Conservation (phyloP, 2,797 vertebrate species). For the Paguma larvata region DNA sequence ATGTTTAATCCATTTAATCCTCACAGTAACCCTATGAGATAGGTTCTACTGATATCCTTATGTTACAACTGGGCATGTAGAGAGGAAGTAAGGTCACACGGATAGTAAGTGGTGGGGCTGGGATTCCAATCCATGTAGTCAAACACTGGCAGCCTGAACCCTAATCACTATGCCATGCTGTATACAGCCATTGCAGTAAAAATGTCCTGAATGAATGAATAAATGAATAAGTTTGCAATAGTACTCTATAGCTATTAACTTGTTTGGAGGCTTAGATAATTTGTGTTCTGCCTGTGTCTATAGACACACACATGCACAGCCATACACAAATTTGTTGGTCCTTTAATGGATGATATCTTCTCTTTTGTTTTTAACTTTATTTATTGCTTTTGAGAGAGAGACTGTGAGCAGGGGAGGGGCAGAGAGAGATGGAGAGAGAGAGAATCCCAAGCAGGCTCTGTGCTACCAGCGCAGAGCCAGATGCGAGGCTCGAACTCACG, state of each 20-base stretch:
- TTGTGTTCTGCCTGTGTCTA: not conserved
- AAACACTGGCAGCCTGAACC: not conserved
- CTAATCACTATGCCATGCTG: not conserved
- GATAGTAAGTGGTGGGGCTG: not conserved
- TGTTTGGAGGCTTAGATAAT: not conserved
- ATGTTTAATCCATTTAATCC: not conserved
- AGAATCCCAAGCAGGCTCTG: too few relatives aligned
- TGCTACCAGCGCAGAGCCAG: too few relatives aligned
- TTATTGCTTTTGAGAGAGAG: too few relatives aligned
- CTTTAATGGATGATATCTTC: not conserved
- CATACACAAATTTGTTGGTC: not conserved
- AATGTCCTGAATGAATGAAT: not conserved
- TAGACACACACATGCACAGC: not conserved
- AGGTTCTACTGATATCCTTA: not conserved
- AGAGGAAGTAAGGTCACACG: not conserved
- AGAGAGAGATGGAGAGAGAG: too few relatives aligned
- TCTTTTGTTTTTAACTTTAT: too few relatives aligned
- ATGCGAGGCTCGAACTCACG: too few relatives aligned
- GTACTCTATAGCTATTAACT: not conserved
- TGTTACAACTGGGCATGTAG: not conserved
- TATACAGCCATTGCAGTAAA: too few relatives aligned
- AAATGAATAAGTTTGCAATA: not conserved
- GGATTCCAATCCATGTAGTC: not conserved
- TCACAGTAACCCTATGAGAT: too few relatives aligned
- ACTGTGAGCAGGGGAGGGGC: too few relatives aligned